phyloP scores from a whole-genome alignment of 1,140 invertebrate species.

The Sitobion miscanthi region DNA sequence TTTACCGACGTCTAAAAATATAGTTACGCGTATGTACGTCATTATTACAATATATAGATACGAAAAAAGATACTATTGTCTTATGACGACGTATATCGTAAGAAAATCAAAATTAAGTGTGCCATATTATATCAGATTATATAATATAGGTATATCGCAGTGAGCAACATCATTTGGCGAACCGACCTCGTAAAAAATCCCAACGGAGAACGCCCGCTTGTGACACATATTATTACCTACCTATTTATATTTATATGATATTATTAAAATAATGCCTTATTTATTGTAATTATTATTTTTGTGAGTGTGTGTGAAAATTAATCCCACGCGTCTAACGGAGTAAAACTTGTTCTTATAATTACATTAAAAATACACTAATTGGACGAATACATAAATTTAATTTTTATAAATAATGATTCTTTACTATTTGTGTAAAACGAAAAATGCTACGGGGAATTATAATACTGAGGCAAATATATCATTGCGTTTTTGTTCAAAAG shows the following conservation, averaged over 20 bases:
- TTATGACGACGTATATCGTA: not conserved
- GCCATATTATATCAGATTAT: not conserved
- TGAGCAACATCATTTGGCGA: not conserved
- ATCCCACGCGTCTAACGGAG: slow-evolving; percentile 27
- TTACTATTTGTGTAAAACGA: not conserved
- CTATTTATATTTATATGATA: not conserved
- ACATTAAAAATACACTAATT: not conserved
- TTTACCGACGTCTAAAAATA: slow-evolving; percentile 2
- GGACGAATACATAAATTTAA: not conserved
- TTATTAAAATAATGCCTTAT: not conserved
- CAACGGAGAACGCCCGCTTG: not conserved
- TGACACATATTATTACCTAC: not conserved
- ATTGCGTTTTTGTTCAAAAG: not conserved
- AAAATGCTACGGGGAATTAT: not conserved
- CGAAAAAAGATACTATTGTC: not conserved
- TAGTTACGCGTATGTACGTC: not conserved
- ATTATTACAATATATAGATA: not conserved
- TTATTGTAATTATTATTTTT: not conserved
- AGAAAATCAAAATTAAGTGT: not conserved
- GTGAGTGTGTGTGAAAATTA: not conserved
- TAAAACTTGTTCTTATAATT: not conserved
- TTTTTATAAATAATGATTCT: not conserved
- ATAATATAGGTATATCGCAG: not conserved
- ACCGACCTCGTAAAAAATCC: not conserved
- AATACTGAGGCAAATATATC: not conserved